Percentiles rank a stretch among this genome's conserved stretches.
Evolutionary conservation across 2,888 invertebrate genomes (phyloP).

Genomic region (Eudemis profundana): DNA sequence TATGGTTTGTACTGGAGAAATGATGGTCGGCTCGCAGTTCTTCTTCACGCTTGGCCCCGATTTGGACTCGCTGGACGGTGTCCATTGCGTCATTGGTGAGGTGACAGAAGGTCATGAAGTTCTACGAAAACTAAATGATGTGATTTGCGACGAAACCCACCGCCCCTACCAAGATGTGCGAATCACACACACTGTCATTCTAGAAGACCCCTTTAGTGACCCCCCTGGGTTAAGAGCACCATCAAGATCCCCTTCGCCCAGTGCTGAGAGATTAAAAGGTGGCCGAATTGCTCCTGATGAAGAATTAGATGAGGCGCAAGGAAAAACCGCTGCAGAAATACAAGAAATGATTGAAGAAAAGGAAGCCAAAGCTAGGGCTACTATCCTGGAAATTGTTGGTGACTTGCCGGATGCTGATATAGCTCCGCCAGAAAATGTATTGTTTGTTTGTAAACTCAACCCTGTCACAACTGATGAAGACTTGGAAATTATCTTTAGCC

Average conservation of each 20-base stretch:
- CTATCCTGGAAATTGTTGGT: constrained; percentile 99
- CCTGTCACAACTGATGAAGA: constrained; percentile 99
- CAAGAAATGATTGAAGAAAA: constrained; percentile 94
- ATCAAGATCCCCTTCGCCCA: constrained; percentile 95
- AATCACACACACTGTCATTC: constrained; percentile 97
- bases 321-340: constrained; percentile 93
- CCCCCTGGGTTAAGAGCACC: constrained; percentile 91
- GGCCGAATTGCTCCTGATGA: constrained; percentile 97
- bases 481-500: constrained; percentile 98
- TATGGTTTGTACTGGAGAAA: constrained; percentile 96
- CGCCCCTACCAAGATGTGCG: constrained; percentile 98
- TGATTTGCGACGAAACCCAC: constrained; percentile 95
- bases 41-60: constrained; percentile 96
- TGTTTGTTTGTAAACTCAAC: constrained; percentile 99
- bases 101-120: constrained; percentile 96
- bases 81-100: constrained; percentile 98
- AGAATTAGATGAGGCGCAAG: constrained; percentile 95
- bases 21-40: constrained; percentile 97
- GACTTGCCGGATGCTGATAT: constrained; percentile 99
- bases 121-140: constrained; percentile 95
- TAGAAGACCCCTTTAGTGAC: constrained; percentile 98
- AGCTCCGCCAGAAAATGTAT: constrained; percentile 99
- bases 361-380: constrained; percentile 98
- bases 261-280: constrained; percentile 91
- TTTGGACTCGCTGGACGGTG: constrained; percentile 94